These are phyloP conservation scores for Prunella himalayana DNA, from an alignment of 2,113 vertebrate genomes.

Conservation along the genomic window DNA sequence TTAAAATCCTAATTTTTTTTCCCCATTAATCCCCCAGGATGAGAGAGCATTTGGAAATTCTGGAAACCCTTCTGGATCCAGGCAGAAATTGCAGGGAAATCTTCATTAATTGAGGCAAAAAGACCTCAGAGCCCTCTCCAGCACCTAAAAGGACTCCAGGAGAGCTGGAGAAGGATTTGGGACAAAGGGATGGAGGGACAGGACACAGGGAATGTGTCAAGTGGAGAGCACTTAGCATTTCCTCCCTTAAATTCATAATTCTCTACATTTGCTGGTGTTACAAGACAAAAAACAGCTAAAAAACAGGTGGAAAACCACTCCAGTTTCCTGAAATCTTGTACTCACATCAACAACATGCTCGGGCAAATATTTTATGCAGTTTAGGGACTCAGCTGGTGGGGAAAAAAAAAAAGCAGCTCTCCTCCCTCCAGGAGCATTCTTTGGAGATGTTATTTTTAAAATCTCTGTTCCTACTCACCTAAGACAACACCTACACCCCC, in stretches of 20 bases:
- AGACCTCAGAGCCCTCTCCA: not conserved
- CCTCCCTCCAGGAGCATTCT: not conserved
- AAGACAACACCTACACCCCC: not conserved
- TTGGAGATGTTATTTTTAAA: constrained; percentile 19
- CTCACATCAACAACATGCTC: not conserved
- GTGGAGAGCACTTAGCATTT: not conserved
- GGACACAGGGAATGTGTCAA: not conserved
- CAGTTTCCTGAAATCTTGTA: not conserved
- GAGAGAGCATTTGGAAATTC: not conserved
- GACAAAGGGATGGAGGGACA: not conserved
- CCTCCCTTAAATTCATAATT: not conserved
- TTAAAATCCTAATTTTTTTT: not conserved
- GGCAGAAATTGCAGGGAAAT: not conserved
- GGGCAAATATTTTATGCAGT: not conserved
- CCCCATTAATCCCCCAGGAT: not conserved
- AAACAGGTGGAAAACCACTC: not conserved
- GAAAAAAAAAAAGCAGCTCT: not conserved
- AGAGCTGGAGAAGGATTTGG: not conserved
- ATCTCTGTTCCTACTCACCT: constrained; percentile 13
- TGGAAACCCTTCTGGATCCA: not conserved
- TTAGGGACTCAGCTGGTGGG: not conserved
- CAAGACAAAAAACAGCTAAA: too few relatives aligned
- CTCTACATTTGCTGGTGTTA: not conserved
- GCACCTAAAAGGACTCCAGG: not conserved
- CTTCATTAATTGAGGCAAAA: not conserved